A percentile compares a stretch with the other conserved stretches of the same genome.
phyloP scores from a whole-genome alignment of 2,888 invertebrate genomes.

The Balanococcus diminutus region DNA sequence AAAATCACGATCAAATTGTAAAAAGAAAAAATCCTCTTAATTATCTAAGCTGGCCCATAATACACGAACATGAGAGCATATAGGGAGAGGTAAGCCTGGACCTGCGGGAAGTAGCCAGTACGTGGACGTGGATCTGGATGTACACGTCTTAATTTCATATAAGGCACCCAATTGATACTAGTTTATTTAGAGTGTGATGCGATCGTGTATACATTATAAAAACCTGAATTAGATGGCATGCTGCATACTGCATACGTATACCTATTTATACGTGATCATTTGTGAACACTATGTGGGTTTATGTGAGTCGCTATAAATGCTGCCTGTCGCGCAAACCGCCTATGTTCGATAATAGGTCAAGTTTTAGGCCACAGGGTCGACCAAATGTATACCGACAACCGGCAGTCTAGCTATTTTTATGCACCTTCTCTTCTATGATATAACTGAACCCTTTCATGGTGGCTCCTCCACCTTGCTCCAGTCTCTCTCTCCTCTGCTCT shows the following conservation, averaged over 20 bases:
- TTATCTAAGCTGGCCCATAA: too few species aligned
- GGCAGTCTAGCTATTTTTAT: conserved; percentile 24
- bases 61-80: neutral
- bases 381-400: neutral
- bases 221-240: conserved; percentile 26
- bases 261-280: neutral
- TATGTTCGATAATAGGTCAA: conserved; percentile 36
- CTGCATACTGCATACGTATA: neutral
- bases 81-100: neutral
- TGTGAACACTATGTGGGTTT: conserved; percentile 36
- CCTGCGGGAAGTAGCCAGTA: neutral
- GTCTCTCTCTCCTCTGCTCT: too few species aligned
- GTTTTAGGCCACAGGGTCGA: conserved; percentile 42
- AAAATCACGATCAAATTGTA: conserved; percentile 22
- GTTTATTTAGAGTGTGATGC: neutral
- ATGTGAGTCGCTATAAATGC: conserved; percentile 32
- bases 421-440: neutral
- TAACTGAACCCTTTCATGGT: neutral
- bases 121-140: neutral
- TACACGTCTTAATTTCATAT: neutral
- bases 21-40: neutral
- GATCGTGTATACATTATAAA: conserved; percentile 28
- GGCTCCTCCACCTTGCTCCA: too few species aligned
- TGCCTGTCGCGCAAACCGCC: too few species aligned
- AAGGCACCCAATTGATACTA: neutral